Evolutionary conservation across 1,140 invertebrate genomes (phyloP).

Genomic region (Caenorhabditis tropicalis): DNA sequence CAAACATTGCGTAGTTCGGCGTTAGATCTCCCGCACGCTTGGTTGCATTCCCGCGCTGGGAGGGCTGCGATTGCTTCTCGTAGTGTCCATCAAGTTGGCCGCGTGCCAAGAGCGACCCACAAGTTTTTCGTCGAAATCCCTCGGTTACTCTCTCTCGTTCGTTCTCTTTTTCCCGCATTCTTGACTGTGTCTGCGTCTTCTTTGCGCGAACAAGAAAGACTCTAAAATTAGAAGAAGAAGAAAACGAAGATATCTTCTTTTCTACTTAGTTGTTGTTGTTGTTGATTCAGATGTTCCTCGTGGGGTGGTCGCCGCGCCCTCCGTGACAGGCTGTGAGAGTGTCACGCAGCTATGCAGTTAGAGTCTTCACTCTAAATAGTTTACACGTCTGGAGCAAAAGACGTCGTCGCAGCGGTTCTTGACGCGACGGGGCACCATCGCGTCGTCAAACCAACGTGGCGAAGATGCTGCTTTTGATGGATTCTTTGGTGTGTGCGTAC

Average conservation of each 20-base stretch:
- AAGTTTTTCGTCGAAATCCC: slow-evolving; percentile 26
- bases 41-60: slow-evolving; percentile 37
- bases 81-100: slow-evolving; percentile 30
- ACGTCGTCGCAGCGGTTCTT: not conserved
- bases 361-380: not conserved
- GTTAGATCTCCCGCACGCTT: slow-evolving; percentile 36
- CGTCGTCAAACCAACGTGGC: not conserved
- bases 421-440: not conserved
- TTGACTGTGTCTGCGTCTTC: not conserved
- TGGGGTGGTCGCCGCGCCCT: not conserved
- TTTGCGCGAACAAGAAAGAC: not conserved
- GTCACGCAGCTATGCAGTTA: not conserved
- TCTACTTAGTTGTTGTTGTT: slow-evolving; percentile 27
- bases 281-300: not conserved
- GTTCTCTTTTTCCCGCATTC: slow-evolving; percentile 1
- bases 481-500: not conserved
- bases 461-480: not conserved
- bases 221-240: not conserved
- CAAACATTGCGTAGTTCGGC: slow-evolving; percentile 6
- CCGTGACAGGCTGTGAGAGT: not conserved
- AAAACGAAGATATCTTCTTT: not conserved
- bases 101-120: slow-evolving; percentile 20
- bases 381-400: not conserved
- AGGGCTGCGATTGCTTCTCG: slow-evolving; percentile 23
- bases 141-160: not conserved